Conservation (phyloP, 1,140 invertebrate genomes). For the Halotydeus destructor region DNA sequence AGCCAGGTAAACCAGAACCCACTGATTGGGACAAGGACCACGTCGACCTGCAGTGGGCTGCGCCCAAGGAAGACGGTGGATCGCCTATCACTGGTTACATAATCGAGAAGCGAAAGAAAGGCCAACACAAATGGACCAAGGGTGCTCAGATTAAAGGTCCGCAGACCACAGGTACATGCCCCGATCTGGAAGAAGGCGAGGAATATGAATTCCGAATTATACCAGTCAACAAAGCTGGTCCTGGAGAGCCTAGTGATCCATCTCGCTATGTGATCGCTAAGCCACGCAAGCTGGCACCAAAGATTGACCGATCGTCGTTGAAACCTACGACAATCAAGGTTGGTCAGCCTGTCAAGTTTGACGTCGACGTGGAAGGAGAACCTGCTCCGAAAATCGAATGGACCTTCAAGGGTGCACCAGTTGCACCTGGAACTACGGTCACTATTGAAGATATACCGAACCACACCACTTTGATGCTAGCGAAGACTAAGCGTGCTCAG, state of each 20-base stretch:
- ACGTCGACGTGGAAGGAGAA: conserved; percentile 81
- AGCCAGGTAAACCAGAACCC: conserved; percentile 72
- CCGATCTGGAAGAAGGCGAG: conserved; percentile 71
- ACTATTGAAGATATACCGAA: conserved; percentile 35
- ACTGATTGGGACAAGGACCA: conserved; percentile 85
- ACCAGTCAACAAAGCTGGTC: conserved; percentile 79
- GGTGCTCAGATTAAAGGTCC: conserved; percentile 58
- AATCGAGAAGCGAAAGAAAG: conserved; percentile 80
- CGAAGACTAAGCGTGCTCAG: conserved; percentile 59
- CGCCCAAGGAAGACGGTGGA: conserved; percentile 75
- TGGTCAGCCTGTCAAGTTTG: conserved; percentile 67
- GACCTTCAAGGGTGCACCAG: conserved; percentile 20
- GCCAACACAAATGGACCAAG: conserved; percentile 81
- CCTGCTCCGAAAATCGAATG: conserved; percentile 81
- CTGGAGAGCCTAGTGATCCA: conserved; percentile 68
- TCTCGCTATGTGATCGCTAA: conserved; percentile 79
- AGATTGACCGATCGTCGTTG: conserved; percentile 57
- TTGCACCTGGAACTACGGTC: conserved; percentile 17
- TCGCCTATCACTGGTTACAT: conserved; percentile 74
- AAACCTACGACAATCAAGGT: conserved; percentile 34
- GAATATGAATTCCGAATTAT: conserved; percentile 72
- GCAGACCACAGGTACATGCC: conserved; percentile 55
- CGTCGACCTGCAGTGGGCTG: conserved; percentile 77
- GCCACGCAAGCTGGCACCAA: conserved; percentile 91
- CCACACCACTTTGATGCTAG: conserved; percentile 72